These are phyloP conservation scores for Saguinus imperator DNA, from an alignment of 2,113 vertebrate genomes.

Conservation along the genomic window DNA sequence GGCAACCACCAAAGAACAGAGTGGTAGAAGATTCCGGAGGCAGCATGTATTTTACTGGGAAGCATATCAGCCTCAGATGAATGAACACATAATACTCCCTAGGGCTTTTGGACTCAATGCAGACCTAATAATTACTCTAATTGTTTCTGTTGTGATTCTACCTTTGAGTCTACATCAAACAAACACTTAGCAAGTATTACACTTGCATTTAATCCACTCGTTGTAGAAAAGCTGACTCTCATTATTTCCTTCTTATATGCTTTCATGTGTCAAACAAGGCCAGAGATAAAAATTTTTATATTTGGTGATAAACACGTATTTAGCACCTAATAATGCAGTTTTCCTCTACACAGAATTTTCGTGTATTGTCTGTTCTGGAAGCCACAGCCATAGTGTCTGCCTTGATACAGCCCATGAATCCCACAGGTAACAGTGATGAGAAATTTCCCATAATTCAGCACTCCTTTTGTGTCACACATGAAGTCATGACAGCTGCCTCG, in stretches of 20 bases:
- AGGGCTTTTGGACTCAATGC: conserved; percentile 79
- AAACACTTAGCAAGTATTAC: conserved; percentile 79
- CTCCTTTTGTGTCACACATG: neutral
- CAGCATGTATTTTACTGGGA: conserved; percentile 32
- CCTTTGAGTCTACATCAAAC: conserved; percentile 82
- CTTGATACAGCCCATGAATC: neutral
- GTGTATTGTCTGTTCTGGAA: neutral
- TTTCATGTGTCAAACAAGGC: conserved; percentile 72
- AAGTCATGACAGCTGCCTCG: neutral
- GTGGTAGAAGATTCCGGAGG: conserved; percentile 61
- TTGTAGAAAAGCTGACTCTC: conserved; percentile 73
- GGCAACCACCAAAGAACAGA: conserved; percentile 53
- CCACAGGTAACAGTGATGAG: neutral
- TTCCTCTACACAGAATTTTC: neutral
- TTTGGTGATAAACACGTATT: conserved; percentile 65
- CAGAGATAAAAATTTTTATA: conserved; percentile 71
- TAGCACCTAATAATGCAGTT: neutral
- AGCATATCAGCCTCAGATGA: conserved; percentile 64
- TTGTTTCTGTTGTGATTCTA: conserved; percentile 82
- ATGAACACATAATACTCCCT: conserved; percentile 74
- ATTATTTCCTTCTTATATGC: conserved; percentile 66
- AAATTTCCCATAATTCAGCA: neutral
- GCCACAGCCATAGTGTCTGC: fast-evolving
- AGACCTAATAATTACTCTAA: conserved; percentile 82
- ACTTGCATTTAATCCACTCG: conserved; percentile 72